Evolutionary conservation across 1,140 invertebrate genomes (phyloP).

Genomic region (Cydia fagiglandana): DNA sequence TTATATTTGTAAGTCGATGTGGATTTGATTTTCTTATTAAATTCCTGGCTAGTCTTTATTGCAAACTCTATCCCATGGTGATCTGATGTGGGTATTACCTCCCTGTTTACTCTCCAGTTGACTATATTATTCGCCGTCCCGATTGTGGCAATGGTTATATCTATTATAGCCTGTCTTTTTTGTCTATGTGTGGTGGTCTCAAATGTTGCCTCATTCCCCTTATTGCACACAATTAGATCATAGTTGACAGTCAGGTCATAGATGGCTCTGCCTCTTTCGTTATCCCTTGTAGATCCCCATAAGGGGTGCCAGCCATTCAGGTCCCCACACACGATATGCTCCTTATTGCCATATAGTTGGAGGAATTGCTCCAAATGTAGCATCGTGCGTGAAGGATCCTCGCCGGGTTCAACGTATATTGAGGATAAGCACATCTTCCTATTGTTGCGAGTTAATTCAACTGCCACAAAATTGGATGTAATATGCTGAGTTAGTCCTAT

Average conservation of each 20-base stretch:
- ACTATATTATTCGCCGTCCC: not conserved
- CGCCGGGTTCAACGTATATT: not conserved
- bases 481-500: not conserved
- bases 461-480: not conserved
- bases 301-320: not conserved
- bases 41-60: not conserved
- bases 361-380: not conserved
- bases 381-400: not conserved
- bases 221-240: not conserved
- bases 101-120: not conserved
- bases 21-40: not conserved
- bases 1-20: not conserved
- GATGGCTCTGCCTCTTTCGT: not conserved
- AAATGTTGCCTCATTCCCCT: not conserved
- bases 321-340: not conserved
- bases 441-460: not conserved
- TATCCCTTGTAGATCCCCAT: not conserved
- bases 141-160: not conserved
- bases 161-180: not conserved
- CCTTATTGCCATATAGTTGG: not conserved
- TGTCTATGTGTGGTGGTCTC: not conserved
- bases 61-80: not conserved
- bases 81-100: not conserved
- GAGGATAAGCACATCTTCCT: not conserved
- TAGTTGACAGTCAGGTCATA: not conserved